Evolutionary conservation across 2,888 invertebrate genomes (phyloP).

Genomic region (Tupiocoris notatus): DNA sequence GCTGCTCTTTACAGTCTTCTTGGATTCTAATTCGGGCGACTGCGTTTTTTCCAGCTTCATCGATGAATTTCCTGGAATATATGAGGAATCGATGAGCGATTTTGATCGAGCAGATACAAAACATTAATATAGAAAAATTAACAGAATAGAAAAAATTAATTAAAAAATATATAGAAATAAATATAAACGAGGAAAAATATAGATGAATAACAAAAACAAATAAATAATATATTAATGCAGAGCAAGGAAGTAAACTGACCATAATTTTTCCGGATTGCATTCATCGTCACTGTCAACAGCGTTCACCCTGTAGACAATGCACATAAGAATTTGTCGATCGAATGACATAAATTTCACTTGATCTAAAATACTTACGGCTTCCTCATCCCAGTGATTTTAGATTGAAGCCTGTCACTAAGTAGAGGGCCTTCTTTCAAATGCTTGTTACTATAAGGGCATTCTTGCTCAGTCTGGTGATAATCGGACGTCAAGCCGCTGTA

Average conservation of each 20-base stretch:
- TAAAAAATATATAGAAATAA: too few relatives aligned
- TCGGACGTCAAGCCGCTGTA: conserved; percentile 73
- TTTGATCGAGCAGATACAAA: too few relatives aligned
- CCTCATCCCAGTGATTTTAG: background rate
- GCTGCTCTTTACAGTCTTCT: background rate
- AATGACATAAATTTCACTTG: too few relatives aligned
- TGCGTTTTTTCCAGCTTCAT: background rate
- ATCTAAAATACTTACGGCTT: background rate
- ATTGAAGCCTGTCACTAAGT: conserved; percentile 57
- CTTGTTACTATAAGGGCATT: conserved; percentile 71
- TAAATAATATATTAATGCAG: background rate
- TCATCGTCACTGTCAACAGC: conserved; percentile 6
- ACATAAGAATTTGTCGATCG: too few relatives aligned
- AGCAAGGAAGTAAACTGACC: conserved; percentile 1
- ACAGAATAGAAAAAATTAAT: too few relatives aligned
- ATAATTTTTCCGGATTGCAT: background rate
- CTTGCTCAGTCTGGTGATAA: conserved; percentile 68
- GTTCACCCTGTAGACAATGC: background rate
- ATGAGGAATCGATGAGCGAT: too few relatives aligned
- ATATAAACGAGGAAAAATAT: background rate
- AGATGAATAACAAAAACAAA: background rate
- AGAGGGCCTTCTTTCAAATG: conserved; percentile 58
- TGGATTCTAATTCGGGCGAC: background rate
- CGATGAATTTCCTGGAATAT: conserved; percentile 36
- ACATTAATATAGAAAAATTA: too few relatives aligned